Conservation (phyloP, 2,797 vertebrate genomes). For the Okamejei kenojei region DNA sequence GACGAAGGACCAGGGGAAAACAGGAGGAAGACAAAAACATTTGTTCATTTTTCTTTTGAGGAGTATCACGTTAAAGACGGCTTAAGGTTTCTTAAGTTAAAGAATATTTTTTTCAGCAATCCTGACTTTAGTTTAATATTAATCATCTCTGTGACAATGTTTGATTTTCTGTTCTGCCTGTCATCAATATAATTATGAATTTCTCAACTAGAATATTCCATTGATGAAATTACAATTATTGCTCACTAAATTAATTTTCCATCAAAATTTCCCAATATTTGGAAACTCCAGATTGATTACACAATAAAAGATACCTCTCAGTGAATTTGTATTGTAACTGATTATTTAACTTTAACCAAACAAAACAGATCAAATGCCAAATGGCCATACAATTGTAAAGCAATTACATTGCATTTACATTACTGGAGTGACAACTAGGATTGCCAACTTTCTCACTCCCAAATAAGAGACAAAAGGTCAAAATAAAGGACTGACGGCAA, state of each 20-base stretch:
- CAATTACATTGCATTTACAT: too few relatives aligned
- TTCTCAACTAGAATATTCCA: constrained; percentile 21
- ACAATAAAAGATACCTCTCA: not conserved
- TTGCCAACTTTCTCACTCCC: too few relatives aligned
- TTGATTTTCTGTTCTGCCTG: not conserved
- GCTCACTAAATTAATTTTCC: too few relatives aligned
- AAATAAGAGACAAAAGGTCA: too few relatives aligned
- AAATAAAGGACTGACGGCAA: too few relatives aligned
- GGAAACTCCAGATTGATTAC: not conserved
- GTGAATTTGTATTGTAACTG: not conserved
- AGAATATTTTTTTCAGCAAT: not conserved
- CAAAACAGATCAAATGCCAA: not conserved
- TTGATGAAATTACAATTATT: constrained; percentile 10
- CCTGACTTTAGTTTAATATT: not conserved
- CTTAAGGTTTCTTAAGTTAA: not conserved
- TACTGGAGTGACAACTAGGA: too few relatives aligned
- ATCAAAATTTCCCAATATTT: not conserved
- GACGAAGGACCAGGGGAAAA: not conserved
- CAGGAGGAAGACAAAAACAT: not conserved
- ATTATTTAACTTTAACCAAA: not conserved
- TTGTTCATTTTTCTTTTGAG: not conserved
- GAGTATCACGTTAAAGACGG: not conserved
- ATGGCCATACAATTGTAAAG: not conserved
- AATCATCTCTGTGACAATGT: not conserved
- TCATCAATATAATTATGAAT: not conserved